These are phyloP conservation scores for Cettia cetti DNA, from an alignment of 2,113 vertebrate genomes.

Conservation along the genomic window DNA sequence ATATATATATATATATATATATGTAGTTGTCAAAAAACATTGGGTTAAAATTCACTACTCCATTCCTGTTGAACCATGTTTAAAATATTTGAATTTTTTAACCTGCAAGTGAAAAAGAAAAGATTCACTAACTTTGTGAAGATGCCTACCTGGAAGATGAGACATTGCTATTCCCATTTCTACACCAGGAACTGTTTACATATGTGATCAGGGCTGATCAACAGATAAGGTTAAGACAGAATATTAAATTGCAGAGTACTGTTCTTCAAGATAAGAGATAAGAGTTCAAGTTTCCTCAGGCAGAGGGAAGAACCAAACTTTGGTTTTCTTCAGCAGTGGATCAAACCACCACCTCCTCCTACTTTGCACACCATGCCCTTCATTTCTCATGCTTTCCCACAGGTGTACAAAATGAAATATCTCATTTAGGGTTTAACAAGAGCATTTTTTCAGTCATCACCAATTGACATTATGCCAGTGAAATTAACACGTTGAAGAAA, in stretches of 20 bases:
- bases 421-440: neutral
- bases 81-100: neutral
- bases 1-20: too few species aligned
- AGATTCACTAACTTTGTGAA: neutral
- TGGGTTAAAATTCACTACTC: neutral
- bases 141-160: neutral
- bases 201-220: neutral
- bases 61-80: neutral
- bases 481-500: neutral
- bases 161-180: neutral
- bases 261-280: neutral
- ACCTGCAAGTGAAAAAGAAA: neutral
- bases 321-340: neutral
- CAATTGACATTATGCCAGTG: neutral
- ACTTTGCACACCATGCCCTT: neutral
- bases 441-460: neutral
- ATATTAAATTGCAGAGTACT: neutral
- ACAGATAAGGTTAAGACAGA: neutral
- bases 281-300: conserved; percentile 12
- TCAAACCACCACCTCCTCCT: conserved; percentile 7
- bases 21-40: neutral
- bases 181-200: conserved; percentile 1
- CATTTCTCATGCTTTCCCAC: conserved; percentile 13
- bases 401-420: neutral
- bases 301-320: neutral